Evolutionary conservation across 2,113 vertebrate genomes (phyloP).

Genomic region (Ancistrus triradiatus): DNA sequence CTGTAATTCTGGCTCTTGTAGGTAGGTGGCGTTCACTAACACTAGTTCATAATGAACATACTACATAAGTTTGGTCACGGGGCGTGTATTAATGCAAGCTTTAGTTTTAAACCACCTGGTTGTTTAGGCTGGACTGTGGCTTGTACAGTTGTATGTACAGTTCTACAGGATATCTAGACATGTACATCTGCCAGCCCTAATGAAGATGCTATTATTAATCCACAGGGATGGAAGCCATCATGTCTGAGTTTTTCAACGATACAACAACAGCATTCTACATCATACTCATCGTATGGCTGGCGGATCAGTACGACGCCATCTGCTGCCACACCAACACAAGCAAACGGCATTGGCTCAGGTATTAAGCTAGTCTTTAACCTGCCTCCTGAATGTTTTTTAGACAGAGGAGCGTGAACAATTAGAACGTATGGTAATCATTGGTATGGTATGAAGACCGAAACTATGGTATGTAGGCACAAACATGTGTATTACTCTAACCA

Average conservation of each 20-base stretch:
- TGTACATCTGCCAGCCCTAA: background rate
- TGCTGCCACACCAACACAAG: slow-evolving; percentile 98
- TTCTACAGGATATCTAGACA: background rate
- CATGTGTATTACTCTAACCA: too few species aligned
- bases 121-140: too few species aligned
- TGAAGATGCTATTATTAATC: background rate
- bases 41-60: too few species aligned
- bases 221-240: slow-evolving; percentile 96
- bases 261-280: slow-evolving; percentile 98
- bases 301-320: slow-evolving; percentile 94
- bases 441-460: too few species aligned
- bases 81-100: too few species aligned
- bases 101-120: too few species aligned
- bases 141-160: too few species aligned
- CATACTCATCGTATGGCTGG: slow-evolving; percentile 98
- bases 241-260: slow-evolving; percentile 98
- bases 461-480: too few species aligned
- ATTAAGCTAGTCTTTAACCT: background rate
- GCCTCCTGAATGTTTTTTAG: too few species aligned
- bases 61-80: too few species aligned
- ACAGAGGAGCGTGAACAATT: too few species aligned
- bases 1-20: slow-evolving; percentile 93
- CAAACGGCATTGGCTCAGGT: slow-evolving; percentile 97
- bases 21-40: slow-evolving; percentile 69
- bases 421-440: too few species aligned